Conservation (phyloP, 2,797 vertebrate genomes). For the Danio jaintianensis region DNA sequence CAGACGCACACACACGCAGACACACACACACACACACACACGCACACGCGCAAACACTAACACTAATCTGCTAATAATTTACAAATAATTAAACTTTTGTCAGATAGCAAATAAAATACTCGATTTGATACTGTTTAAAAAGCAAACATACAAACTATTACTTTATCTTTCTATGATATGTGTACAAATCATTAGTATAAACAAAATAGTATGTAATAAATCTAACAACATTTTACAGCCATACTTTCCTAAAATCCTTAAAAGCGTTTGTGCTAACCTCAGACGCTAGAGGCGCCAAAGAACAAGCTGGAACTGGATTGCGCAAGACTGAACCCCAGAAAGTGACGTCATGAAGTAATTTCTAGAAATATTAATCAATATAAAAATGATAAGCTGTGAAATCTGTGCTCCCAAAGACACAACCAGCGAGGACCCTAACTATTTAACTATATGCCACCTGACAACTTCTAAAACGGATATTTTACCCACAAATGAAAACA, state of each 20-base stretch:
- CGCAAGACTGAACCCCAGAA: neutral
- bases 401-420: neutral
- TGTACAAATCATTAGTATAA: neutral
- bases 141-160: neutral
- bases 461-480: neutral
- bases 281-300: neutral
- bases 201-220: too few relatives aligned
- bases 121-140: neutral
- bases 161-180: neutral
- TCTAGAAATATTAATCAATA: too few relatives aligned
- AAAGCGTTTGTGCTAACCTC: neutral
- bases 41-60: too few relatives aligned
- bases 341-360: neutral
- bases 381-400: neutral
- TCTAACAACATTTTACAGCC: too few relatives aligned
- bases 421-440: neutral
- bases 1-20: too few relatives aligned
- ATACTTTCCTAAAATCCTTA: neutral
- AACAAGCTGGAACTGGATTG: neutral
- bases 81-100: neutral
- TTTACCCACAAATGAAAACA: neutral
- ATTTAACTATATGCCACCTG: neutral
- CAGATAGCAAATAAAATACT: neutral
- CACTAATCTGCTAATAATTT: neutral
- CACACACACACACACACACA: too few relatives aligned